Evolutionary conservation across 2,888 invertebrate genomes (phyloP).

Genomic region (Cantharis rustica): DNA sequence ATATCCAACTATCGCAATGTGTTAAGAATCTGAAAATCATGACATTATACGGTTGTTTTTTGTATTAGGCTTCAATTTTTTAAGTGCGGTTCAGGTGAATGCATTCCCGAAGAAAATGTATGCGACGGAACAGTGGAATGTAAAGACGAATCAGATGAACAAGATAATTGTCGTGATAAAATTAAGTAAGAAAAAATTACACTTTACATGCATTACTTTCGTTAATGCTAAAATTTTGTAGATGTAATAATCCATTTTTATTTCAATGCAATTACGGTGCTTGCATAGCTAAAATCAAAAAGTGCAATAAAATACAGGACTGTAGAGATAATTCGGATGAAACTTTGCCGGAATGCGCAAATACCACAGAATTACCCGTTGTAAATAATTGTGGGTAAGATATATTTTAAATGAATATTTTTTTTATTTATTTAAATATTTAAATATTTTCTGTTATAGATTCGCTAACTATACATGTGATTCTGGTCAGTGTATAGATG

Average conservation of each 20-base stretch:
- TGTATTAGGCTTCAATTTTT: slow-evolving; percentile 18
- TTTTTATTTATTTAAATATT: background rate
- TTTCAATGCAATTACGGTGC: slow-evolving; percentile 61
- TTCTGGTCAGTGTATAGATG: slow-evolving; percentile 52
- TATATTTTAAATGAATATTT: background rate
- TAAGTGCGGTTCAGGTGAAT: slow-evolving; percentile 51
- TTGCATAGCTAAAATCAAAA: slow-evolving; percentile 53
- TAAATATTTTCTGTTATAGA: background rate
- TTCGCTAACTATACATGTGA: slow-evolving; percentile 35
- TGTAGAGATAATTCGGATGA: slow-evolving; percentile 60
- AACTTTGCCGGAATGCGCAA: slow-evolving; percentile 39
- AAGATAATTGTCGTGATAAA: slow-evolving; percentile 6
- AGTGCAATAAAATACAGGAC: slow-evolving; percentile 55
- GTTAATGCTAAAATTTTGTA: slow-evolving; percentile 18
- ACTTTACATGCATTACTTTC: background rate
- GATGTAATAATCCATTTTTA: slow-evolving; percentile 53
- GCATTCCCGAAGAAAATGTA: slow-evolving; percentile 50
- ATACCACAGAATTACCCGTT: background rate
- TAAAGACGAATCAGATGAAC: slow-evolving; percentile 43
- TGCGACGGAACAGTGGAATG: slow-evolving; percentile 59
- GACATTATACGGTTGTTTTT: background rate
- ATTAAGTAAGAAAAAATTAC: slow-evolving; percentile 10
- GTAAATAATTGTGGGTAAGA: slow-evolving; percentile 30
- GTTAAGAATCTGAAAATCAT: too few relatives aligned
- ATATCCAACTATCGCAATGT: too few relatives aligned